Conservation (phyloP, 1,140 invertebrate species). For the Plectrocnemia conspersa region DNA sequence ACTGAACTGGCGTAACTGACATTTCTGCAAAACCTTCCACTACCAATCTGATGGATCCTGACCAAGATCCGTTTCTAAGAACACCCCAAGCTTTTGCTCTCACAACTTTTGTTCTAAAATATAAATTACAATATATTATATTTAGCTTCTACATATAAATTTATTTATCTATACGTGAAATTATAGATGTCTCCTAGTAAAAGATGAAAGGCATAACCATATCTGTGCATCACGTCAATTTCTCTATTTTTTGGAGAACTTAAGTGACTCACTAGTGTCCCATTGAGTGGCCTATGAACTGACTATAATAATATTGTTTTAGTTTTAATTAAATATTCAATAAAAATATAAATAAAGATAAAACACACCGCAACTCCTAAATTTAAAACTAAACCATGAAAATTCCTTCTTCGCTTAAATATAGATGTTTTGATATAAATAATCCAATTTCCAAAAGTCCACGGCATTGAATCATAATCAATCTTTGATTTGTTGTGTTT, state of each 20-base stretch:
- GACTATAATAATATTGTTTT: slow-evolving; percentile 17
- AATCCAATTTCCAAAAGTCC: neutral
- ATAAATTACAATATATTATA: slow-evolving; percentile 2
- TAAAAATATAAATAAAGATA: slow-evolving; percentile 4
- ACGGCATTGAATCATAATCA: too few species aligned
- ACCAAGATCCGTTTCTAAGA: slow-evolving; percentile 30
- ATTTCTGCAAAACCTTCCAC: slow-evolving; percentile 23
- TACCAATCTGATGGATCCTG: slow-evolving; percentile 23
- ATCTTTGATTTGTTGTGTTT: too few species aligned
- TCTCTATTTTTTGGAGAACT: slow-evolving; percentile 13
- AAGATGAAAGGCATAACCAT: slow-evolving; percentile 18
- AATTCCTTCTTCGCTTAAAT: neutral
- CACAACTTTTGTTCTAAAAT: slow-evolving; percentile 17
- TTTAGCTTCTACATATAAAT: neutral
- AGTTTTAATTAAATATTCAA: neutral
- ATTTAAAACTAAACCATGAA: neutral
- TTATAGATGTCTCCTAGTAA: slow-evolving; percentile 29
- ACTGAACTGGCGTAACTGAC: slow-evolving; percentile 28
- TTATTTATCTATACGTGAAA: slow-evolving; percentile 19
- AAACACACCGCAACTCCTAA: neutral
- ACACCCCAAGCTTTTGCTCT: slow-evolving; percentile 29
- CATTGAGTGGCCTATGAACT: slow-evolving; percentile 19
- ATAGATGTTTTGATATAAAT: slow-evolving; percentile 5
- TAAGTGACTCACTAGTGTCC: slow-evolving; percentile 25
- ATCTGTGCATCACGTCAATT: slow-evolving; percentile 29